A percentile compares a stretch with the other conserved stretches of the same genome.
phyloP scores from a whole-genome alignment of 2,888 invertebrate species.

The Thereva unica region DNA sequence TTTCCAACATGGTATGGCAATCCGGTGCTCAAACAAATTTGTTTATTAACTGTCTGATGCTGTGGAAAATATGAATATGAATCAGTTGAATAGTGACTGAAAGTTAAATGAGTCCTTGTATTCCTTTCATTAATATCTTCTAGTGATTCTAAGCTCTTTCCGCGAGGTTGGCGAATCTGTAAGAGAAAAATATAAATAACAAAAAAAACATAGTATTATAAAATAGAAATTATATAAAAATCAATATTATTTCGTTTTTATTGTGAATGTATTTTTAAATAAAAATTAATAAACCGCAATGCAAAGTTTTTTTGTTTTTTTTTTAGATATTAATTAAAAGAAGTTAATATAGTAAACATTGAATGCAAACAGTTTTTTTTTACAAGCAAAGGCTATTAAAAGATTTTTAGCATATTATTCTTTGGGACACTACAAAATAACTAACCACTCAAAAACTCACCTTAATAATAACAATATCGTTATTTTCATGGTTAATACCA shows the following conservation, averaged over 20 bases:
- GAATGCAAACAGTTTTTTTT: too few relatives aligned
- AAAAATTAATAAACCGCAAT: not conserved
- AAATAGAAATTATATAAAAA: not conserved
- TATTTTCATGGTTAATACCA: slow-evolving; percentile 56
- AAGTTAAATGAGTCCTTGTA: slow-evolving; percentile 59
- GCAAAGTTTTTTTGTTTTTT: not conserved
- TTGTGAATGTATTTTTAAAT: too few relatives aligned
- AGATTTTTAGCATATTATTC: too few relatives aligned
- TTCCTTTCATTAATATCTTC: slow-evolving; percentile 75
- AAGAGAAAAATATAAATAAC: slow-evolving; percentile 4
- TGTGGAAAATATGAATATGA: slow-evolving; percentile 57
- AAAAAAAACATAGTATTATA: not conserved
- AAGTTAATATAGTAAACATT: too few relatives aligned
- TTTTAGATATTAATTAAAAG: not conserved
- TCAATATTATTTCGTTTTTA: too few relatives aligned
- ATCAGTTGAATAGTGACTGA: slow-evolving; percentile 58
- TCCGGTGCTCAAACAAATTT: slow-evolving; percentile 44
- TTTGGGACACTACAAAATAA: too few relatives aligned
- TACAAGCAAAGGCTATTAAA: too few relatives aligned
- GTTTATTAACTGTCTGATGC: slow-evolving; percentile 42
- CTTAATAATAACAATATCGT: slow-evolving; percentile 59
- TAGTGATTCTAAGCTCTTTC: slow-evolving; percentile 82
- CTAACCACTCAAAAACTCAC: slow-evolving; percentile 45
- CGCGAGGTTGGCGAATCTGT: slow-evolving; percentile 79
- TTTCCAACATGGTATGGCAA: slow-evolving; percentile 50